Base-by-base conservation (phyloP, 2,797 vertebrate genomes). In the Telmatherina bonti region DNA sequence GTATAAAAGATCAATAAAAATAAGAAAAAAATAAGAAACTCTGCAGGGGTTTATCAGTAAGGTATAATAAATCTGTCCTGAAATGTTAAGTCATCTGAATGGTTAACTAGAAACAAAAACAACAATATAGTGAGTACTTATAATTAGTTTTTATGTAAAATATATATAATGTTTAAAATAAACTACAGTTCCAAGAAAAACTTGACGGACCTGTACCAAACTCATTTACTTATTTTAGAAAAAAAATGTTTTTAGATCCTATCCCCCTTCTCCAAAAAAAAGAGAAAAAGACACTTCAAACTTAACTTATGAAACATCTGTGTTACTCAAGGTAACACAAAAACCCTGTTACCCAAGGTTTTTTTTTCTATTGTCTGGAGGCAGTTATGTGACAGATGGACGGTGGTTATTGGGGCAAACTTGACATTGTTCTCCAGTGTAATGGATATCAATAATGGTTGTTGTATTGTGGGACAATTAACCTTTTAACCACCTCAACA, bases 371-470 rank as follows among this genome's bases (percentile, higher is more conserved):
- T 61, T 71, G 82, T 70, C 81, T 68, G 76, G 65, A 69, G 52
- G 54, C 36, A 66, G 31, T 55, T 49, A n/a, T 58, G 59, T 56
- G 64, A 56, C 73, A 79, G 76, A 76, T 79, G 80, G 65, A 53
- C 22, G 18, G 18, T 62, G 58, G 58, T 60, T 56, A 53, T 11
- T 61, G 64, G 62, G 70, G 11, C 0, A 41, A 52, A 35, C 41
- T 31, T 68, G 29, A 65, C 62, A 31, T 70, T 81, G 72, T 78
- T 49, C 70, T 62, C 33, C 53, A 1, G 35, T 66, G 63, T 61
- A 52, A 29, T 31, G 43, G 11, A 38, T 65, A 26, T 72, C 45
- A 47, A 61, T 69, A 51, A 65, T 68, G n/a, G 47, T 8, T 31
- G 29, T 30, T 49, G 30, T 74, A 58, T 68, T 60, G 26, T 27